Conservation (phyloP, 2,113 vertebrate genomes). For the Rhabdomys dilectus region DNA sequence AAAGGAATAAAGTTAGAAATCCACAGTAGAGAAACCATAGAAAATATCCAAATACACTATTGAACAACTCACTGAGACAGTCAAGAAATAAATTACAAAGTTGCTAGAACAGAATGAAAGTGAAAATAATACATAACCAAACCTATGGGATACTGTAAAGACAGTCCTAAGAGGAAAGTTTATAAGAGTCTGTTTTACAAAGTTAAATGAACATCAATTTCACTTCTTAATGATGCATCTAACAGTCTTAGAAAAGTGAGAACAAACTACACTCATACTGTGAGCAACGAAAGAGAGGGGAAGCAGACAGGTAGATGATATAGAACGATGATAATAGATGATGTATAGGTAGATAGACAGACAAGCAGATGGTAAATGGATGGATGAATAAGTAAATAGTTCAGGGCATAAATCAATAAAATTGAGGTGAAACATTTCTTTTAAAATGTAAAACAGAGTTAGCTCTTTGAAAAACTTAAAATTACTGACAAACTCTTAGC, state of each 20-base stretch:
- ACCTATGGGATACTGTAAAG: not conserved
- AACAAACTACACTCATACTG: not conserved
- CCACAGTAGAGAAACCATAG: not conserved
- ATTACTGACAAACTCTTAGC: not conserved
- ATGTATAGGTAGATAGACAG: not conserved
- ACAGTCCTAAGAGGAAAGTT: not conserved
- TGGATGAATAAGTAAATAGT: not conserved
- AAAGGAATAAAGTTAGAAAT: not conserved
- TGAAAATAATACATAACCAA: not conserved
- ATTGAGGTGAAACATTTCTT: not conserved
- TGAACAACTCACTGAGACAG: not conserved
- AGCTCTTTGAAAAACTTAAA: not conserved
- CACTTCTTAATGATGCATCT: not conserved
- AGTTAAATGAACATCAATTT: not conserved
- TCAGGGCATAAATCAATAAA: not conserved
- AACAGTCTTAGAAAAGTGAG: not conserved
- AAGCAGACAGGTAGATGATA: no score
- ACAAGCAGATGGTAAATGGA: not conserved
- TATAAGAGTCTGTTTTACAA: not conserved
- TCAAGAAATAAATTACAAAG: not conserved
- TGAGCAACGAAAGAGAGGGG: not conserved
- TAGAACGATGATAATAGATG: not conserved
- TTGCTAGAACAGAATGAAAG: not conserved
- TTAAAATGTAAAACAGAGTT: not conserved
- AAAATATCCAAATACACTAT: not conserved